Evolutionary conservation across 2,888 invertebrate species (phyloP), one percentile per base, ranked within the genome.

Genomic region (Argynnis bischoffii): DNA sequence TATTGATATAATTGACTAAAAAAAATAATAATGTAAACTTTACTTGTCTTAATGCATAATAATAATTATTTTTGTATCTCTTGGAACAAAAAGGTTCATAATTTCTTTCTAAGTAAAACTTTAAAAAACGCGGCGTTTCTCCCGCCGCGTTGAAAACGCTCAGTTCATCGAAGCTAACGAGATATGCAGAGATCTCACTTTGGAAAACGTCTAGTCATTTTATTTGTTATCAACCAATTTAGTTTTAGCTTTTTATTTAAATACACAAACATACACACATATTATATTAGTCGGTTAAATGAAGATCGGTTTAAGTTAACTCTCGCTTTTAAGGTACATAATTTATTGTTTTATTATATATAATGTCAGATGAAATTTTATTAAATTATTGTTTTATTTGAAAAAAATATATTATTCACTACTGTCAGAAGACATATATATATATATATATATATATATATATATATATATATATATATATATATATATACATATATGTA

Each of bases 191-290:
- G 84, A 84, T 84, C 84, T 84, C 83, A 81, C 72, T n/a, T 59
- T 48, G 59, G 74, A 77, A 79, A 75, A 73, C 69, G 67, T 76
- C 84, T 84, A 84, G 83, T 84, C 84, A 83, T 82, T 81, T 70
- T 64, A 41, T 68, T 63, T 63, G 47, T 60, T 59, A 48, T 51
- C 13, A 60, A 68, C 61, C 56, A 57, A 6, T 46, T 57, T 69
- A 69, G 66, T 53, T 63, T 59, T 65, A 55, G 56, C 14, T 55
- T 31, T 48, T 53, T 53, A n/a, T 35, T 59, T 46, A 35, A 65
- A 69, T 35, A 69, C 53, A 63, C 31, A 26, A n/a, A 66, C 47
- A 54, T 50, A 63, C 50, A 56, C 13, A 66, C 54, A 55, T 18
- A 18, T n/a, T 54, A 31, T 21, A 21, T 54, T 47, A 31, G 16